Evolutionary conservation across 2,888 invertebrate genomes (phyloP), one percentile per base, ranked within the genome.

Genomic region (Tetramorium bicarinatum): DNA sequence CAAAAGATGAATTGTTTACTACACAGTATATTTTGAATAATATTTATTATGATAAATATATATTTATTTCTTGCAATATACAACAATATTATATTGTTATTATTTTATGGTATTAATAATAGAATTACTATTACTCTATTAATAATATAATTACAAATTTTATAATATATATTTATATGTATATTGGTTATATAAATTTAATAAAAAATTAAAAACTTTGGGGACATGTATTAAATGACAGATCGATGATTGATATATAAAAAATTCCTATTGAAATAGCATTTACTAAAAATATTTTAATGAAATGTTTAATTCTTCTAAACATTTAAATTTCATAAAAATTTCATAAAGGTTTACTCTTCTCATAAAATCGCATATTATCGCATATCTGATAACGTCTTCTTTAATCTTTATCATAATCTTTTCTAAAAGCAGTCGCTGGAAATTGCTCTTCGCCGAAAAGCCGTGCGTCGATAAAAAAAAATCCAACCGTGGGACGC

Each of bases 381-480:
- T 25, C 29, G 29, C 25, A 6, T n/a, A 21, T 56, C 67, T 54
- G 29, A 56, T 56, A 54, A 21, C 44, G 2, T 54, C n/a, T 34
- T 77, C 38, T 29, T 64, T 21, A 49, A 76, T 76, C 25, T 77
- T 67, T n/a, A 41, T 67, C 13, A 52, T 77, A 52, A 52, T 54
- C 41, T n/a, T 47, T 25, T 9, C 34, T 2, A 71, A 69, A 69
- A 56, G 13, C 13, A 47, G 47, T 15, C 72, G 25, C 15, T 21
- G 47, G 41, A 71, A 79, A 79, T 79, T 79, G 44, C 62, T 47
- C 62, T 87, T 85, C 71, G 47, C 64, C 76, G 67, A 81, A 67
- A 82, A 76, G 64, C 76, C 47, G 52, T 47, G 71, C 34, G 47
- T 88, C 85, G 77, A 69, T 84, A 83, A 86, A 81, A 67, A 59